Evolutionary conservation across 2,113 vertebrate species (phyloP).

Genomic region (Taurulus bubalis): DNA sequence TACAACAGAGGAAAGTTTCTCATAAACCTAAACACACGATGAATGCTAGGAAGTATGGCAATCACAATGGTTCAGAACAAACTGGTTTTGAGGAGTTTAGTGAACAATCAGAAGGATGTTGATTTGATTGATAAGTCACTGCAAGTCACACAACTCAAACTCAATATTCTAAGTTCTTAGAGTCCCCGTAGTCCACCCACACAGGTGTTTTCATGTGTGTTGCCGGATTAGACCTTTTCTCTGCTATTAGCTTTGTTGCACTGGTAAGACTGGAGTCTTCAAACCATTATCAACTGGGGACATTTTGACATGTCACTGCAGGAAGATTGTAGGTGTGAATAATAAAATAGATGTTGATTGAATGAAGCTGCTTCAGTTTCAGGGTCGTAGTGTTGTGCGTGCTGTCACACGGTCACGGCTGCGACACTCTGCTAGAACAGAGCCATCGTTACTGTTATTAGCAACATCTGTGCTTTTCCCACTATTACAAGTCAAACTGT

Average conservation of each 20-base stretch:
- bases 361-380: too few relatives aligned
- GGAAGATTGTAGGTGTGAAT: slow-evolving; percentile 9
- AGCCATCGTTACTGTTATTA: too few relatives aligned
- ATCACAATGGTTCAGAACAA: neutral
- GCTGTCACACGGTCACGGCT: too few relatives aligned
- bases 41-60: neutral
- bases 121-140: neutral
- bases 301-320: slow-evolving; percentile 7
- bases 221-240: neutral
- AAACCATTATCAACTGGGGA: neutral
- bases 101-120: neutral
- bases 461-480: too few relatives aligned
- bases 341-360: neutral
- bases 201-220: neutral
- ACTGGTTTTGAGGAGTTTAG: neutral
- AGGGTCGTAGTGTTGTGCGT: too few relatives aligned
- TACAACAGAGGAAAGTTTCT: neutral
- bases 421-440: too few relatives aligned
- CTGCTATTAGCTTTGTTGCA: neutral
- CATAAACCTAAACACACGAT: neutral
- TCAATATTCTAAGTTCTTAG: neutral
- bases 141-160: neutral
- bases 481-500: too few relatives aligned
- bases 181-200: neutral
- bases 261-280: neutral